Conservation (phyloP, 2,797 vertebrate genomes). For the Poeciliopsis paucimaculata region DNA sequence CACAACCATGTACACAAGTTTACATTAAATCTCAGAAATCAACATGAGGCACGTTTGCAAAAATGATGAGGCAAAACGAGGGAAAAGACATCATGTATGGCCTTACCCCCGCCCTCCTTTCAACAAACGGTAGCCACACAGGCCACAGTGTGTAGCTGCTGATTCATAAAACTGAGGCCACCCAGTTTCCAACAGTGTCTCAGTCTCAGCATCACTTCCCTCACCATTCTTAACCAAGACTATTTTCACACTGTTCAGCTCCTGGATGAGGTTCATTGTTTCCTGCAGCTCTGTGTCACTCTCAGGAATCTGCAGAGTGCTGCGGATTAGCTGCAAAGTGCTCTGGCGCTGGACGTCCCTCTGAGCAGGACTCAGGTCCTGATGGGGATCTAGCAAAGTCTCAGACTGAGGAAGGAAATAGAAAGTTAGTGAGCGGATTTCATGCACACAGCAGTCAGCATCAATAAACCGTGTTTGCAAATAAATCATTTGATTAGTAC, state of each 20-base stretch:
- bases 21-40: not conserved
- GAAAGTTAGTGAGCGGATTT: not conserved
- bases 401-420: conserved; percentile 47
- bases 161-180: conserved; percentile 96
- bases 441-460: not conserved
- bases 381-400: conserved; percentile 79
- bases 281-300: conserved; percentile 91
- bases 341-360: conserved; percentile 91
- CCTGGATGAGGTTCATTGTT: conserved; percentile 88
- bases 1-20: conserved; percentile 4
- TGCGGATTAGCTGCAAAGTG: conserved; percentile 90
- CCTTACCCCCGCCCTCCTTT: conserved; percentile 92
- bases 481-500: not conserved
- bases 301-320: conserved; percentile 90
- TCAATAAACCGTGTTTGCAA: not conserved
- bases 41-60: not conserved
- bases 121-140: conserved; percentile 91
- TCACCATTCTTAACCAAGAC: conserved; percentile 79
- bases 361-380: conserved; percentile 84
- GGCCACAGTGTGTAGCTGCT: conserved; percentile 87
- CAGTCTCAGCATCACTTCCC: conserved; percentile 43
- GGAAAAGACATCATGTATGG: not conserved
- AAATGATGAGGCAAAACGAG: not conserved
- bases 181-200: conserved; percentile 88
- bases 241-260: conserved; percentile 89